Conservation (phyloP, 2,797 vertebrate genomes). For the Pygocentrus nattereri region DNA sequence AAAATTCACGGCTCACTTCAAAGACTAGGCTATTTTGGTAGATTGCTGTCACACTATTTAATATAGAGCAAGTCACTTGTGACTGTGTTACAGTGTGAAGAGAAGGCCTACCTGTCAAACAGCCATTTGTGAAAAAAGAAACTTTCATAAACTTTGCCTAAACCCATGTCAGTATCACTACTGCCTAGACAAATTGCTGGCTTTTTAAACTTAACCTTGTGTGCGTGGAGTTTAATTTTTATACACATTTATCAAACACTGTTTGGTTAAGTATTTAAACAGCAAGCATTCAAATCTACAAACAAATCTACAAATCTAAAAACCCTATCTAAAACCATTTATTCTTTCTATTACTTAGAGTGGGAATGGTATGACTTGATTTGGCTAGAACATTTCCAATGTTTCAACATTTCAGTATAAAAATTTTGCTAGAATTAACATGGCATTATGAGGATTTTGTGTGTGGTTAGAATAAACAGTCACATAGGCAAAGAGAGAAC, state of each 20-base stretch:
- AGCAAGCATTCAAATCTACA: too few relatives aligned
- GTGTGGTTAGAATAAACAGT: neutral
- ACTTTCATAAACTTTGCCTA: conserved; percentile 11
- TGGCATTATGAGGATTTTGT: neutral
- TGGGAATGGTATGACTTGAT: neutral
- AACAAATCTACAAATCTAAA: too few relatives aligned
- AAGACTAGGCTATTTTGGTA: conserved; percentile 45
- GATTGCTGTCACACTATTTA: conserved; percentile 47
- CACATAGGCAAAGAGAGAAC: neutral
- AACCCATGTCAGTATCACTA: conserved; percentile 2
- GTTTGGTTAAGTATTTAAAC: neutral
- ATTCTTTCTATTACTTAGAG: neutral
- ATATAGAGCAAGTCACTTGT: conserved; percentile 39
- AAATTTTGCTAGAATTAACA: neutral
- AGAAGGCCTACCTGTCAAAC: conserved; percentile 31
- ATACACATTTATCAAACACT: neutral
- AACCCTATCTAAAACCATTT: neutral
- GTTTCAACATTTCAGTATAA: neutral
- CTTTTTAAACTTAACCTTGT: neutral
- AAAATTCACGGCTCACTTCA: conserved; percentile 42
- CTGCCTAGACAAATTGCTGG: neutral
- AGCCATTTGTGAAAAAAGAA: conserved; percentile 24
- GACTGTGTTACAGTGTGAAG: conserved; percentile 22
- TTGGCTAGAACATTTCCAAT: neutral
- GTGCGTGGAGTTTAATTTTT: neutral